Percentiles rank a stretch among this genome's conserved stretches.
phyloP scores from a whole-genome alignment of 2,888 invertebrate species.

The Pyrgus malvae region DNA sequence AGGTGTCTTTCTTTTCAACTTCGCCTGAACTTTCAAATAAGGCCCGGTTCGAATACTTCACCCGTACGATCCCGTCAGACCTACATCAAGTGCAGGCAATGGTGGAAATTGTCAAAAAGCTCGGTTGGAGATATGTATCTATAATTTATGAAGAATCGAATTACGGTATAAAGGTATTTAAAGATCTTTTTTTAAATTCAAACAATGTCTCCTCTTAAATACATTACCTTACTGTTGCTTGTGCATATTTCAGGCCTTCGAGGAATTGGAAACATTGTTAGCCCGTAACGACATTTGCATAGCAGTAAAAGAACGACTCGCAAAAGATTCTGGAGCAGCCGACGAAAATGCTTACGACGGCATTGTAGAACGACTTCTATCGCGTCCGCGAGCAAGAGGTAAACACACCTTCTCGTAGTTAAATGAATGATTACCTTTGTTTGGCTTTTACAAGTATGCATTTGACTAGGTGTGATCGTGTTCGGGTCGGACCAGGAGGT shows the following conservation, averaged over 20 bases:
- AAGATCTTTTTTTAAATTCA: no score
- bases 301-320: conserved; percentile 95
- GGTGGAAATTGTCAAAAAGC: conserved; percentile 93
- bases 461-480: conserved; percentile 91
- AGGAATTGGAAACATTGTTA: conserved; percentile 93
- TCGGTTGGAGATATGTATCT: conserved; percentile 96
- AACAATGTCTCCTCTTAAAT: no score
- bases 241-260: conserved; percentile 87
- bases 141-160: conserved; percentile 98
- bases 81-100: conserved; percentile 96
- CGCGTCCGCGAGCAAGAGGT: conserved; percentile 94
- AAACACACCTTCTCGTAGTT: neutral
- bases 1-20: conserved; percentile 98
- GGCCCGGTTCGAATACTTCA: conserved; percentile 96
- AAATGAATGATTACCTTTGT: no score
- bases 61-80: conserved; percentile 96
- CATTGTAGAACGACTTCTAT: conserved; percentile 90
- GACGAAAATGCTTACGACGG: conserved; percentile 92
- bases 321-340: conserved; percentile 97
- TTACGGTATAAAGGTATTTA: conserved; percentile 94
- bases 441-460: neutral
- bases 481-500: conserved; percentile 98
- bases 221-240: neutral
- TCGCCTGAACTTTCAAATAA: conserved; percentile 96
- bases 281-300: conserved; percentile 94